phyloP scores from a whole-genome alignment of 2,113 vertebrate species.

The Antechinus flavipes region DNA sequence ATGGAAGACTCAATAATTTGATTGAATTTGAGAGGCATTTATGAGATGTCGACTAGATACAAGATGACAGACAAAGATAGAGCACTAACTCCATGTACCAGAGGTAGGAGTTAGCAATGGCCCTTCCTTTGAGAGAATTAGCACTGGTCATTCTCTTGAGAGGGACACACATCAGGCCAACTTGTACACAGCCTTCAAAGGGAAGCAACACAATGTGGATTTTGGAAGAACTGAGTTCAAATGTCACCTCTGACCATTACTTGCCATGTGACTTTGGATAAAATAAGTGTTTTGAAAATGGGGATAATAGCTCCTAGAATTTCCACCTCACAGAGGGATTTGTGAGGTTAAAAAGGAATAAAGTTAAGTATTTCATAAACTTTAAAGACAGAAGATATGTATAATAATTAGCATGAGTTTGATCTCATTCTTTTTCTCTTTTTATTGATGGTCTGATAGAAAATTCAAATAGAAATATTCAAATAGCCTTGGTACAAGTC shows the following conservation, averaged over 20 bases:
- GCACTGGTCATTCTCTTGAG: not conserved
- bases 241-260: not conserved
- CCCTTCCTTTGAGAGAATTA: not conserved
- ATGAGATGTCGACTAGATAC: rapidly evolving
- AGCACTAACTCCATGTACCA: rapidly evolving
- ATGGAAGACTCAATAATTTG: rapidly evolving
- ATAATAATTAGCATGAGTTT: not conserved
- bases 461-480: not conserved
- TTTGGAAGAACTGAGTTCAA: not conserved
- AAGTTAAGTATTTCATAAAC: not conserved
- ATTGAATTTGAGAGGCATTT: rapidly evolving
- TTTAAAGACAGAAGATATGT: not conserved
- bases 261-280: not conserved
- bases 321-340: not conserved
- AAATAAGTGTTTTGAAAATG: not conserved
- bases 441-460: not conserved
- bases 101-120: not conserved
- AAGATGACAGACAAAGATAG: rapidly evolving
- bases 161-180: not conserved
- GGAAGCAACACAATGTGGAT: not conserved
- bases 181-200: not conserved
- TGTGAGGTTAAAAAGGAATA: not conserved
- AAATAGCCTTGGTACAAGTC: not conserved
- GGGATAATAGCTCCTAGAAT: not conserved
- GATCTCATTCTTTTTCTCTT: not conserved